Base-by-base conservation (phyloP, 2,797 vertebrate genomes). In the Sebastes diaconus region DNA sequence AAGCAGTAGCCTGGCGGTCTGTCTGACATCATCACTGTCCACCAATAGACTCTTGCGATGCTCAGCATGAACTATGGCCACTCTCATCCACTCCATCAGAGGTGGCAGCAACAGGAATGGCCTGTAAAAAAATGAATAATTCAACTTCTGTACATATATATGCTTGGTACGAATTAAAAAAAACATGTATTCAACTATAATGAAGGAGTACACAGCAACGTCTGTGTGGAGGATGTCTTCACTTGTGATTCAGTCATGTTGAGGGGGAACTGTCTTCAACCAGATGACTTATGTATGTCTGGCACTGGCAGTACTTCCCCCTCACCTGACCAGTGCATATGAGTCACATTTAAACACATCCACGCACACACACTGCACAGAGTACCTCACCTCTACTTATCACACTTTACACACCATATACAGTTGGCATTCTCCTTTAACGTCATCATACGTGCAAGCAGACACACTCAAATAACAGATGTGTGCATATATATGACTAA, bases 31-130 rank as follows among this genome's bases (percentile, higher is more conserved):
- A 1, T 99, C 98, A 0, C 97, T 98, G 95, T 99, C 98, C 93
- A 99, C 98, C 1, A 97, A 93, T 7, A 97, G 94, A 87, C 98
- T 99, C 90, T 96, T 97, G 57, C 98, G 97, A 93, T 99, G 98
- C 92, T 99, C 98, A 0, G 98, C 98, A 0, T 99, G 99, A 36
- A 98, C 97, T 85, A 99, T 97, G 85, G 98, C 98, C 87, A 99
- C 98, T 0, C 98, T 94, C 97, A 99, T 99, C 98, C 98, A 99
- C 93, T 99, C 98, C 98, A 99, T 99, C 93, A 99, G 94, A 0
- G 98, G 98, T 0, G 98, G 98, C 81, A 99, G 96, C 84, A 99
- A 92, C 93, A 99, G 96, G 92, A 99, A 99, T 7, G 98, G 98
- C 90, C 98, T 99, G 89, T 0, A 3, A 86, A 69, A 54, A 27